Conservation (phyloP, 2,888 invertebrate species). For the Pegoplata infirma region DNA sequence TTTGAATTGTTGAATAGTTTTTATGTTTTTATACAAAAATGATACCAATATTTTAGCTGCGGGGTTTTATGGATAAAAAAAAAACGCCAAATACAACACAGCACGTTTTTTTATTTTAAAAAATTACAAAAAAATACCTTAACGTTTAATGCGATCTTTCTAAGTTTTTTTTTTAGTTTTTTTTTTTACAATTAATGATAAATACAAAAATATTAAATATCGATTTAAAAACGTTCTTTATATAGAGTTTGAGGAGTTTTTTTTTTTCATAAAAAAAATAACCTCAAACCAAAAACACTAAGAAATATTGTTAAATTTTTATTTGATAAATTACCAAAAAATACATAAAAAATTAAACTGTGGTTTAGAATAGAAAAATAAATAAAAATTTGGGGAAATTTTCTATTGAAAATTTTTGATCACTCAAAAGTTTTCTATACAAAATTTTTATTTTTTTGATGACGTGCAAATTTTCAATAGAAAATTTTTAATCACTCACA, state of each 20-base stretch:
- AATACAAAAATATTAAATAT: conserved; percentile 32
- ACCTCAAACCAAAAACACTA: not conserved
- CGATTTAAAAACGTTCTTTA: conserved; percentile 29
- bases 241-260: not conserved
- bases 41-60: conserved; percentile 43
- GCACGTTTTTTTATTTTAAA: not conserved
- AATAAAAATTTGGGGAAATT: no score
- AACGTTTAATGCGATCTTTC: not conserved
- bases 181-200: conserved; percentile 34
- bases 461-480: no score
- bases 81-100: conserved; percentile 5
- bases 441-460: no score
- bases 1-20: not conserved
- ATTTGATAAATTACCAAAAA: conserved; percentile 25
- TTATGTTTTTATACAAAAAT: conserved; percentile 34
- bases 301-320: not conserved
- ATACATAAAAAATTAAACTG: not conserved
- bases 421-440: no score
- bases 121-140: not conserved
- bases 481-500: no score
- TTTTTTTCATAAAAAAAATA: not conserved
- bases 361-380: not conserved
- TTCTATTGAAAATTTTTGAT: no score
- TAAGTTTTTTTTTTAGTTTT: not conserved
- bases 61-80: conserved; percentile 16